A percentile compares a stretch with the other conserved stretches of the same genome.
phyloP scores from a whole-genome alignment of 2,113 vertebrate species.

The Empidonax alnorum region DNA sequence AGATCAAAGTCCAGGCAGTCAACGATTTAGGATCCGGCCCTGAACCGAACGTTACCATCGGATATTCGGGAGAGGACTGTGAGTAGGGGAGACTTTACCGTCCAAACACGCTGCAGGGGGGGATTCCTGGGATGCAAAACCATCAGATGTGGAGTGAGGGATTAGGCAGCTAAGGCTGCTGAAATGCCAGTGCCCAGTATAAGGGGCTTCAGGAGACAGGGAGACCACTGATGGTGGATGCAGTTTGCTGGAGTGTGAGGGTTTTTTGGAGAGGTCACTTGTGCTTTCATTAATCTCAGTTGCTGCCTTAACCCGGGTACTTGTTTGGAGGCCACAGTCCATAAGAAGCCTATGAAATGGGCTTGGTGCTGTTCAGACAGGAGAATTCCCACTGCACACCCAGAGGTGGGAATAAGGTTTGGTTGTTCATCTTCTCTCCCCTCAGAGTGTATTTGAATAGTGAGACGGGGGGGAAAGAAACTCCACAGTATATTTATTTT shows the following conservation, averaged over 20 bases:
- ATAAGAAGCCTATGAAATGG: background rate
- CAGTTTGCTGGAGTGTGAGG: background rate
- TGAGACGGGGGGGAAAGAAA: background rate
- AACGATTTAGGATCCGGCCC: conserved; percentile 89
- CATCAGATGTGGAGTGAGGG: fast-evolving
- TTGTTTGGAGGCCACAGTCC: background rate
- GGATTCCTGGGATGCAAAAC: background rate
- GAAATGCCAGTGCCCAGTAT: background rate
- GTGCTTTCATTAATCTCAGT: background rate
- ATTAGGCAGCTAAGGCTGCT: background rate
- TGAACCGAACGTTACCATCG: conserved; percentile 79
- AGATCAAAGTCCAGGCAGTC: conserved; percentile 89
- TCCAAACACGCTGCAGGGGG: fast-evolving
- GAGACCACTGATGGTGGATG: background rate
- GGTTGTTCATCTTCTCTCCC: too few species aligned
- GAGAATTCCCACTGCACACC: background rate
- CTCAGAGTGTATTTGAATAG: too few species aligned
- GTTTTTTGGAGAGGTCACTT: background rate
- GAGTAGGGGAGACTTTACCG: conserved; percentile 54
- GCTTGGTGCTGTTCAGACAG: fast-evolving
- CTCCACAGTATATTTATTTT: background rate
- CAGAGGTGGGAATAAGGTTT: background rate
- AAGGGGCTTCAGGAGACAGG: background rate
- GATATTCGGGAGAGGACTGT: conserved; percentile 95
- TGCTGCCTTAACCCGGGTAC: background rate